Conservation (phyloP, 2,113 vertebrate genomes). For the Sylvia atricapilla region DNA sequence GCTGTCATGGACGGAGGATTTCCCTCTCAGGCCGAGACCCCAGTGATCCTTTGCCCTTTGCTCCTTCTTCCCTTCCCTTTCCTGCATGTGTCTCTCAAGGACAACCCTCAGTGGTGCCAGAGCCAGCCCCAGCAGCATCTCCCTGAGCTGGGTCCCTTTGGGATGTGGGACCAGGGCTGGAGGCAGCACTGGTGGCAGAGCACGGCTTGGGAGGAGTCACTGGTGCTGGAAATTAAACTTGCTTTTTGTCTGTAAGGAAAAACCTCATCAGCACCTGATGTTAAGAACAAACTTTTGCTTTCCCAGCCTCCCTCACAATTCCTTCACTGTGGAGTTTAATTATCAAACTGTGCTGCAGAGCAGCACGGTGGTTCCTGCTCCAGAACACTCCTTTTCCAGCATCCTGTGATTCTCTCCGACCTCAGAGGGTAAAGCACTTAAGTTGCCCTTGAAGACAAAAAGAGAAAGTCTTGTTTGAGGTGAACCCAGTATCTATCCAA, state of each 20-base stretch:
- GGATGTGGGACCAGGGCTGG: rapidly evolving
- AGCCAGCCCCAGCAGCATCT: background rate
- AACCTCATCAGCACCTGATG: background rate
- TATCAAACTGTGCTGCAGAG: background rate
- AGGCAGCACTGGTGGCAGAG: background rate
- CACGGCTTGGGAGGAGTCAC: background rate
- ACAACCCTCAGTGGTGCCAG: background rate
- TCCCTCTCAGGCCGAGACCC: background rate
- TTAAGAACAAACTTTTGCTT: background rate
- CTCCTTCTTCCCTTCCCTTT: background rate
- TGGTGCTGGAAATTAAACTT: background rate
- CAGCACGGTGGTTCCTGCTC: background rate
- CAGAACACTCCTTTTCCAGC: background rate
- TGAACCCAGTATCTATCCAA: constrained; percentile 75
- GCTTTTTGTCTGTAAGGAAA: background rate
- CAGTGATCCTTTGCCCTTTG: background rate
- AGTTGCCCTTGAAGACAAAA: constrained; percentile 69
- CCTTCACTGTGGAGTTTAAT: background rate
- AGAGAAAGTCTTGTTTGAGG: constrained; percentile 68
- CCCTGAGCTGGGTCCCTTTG: background rate
- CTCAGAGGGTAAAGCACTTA: constrained; percentile 51
- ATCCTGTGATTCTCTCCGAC: background rate
- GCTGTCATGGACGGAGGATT: too few species aligned
- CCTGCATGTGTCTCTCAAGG: background rate
- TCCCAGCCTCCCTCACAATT: background rate